Evolutionary conservation across 2,888 invertebrate species (phyloP).

Genomic region (Drosophila macrospina): DNA sequence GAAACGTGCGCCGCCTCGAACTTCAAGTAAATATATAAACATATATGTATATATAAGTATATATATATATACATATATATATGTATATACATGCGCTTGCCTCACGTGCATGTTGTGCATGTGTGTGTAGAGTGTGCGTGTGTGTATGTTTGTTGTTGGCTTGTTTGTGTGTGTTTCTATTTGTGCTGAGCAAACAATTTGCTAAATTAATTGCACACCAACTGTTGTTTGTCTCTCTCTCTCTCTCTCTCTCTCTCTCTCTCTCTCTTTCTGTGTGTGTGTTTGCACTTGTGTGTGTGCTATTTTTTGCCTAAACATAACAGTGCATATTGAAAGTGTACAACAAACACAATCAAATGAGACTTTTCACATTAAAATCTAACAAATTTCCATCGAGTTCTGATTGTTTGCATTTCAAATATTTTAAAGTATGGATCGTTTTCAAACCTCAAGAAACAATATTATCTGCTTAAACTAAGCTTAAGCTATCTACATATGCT

Average conservation of each 20-base stretch:
- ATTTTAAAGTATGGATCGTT: not conserved
- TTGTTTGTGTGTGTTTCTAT: constrained; percentile 41
- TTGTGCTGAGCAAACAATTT: constrained; percentile 76
- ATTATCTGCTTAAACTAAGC: not conserved
- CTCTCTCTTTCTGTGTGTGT: no score
- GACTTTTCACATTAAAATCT: not conserved
- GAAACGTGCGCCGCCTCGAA: constrained; percentile 38
- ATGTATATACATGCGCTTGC: constrained; percentile 37
- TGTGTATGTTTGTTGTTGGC: constrained; percentile 33
- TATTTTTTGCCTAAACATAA: constrained; percentile 44
- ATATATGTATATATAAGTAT: constrained; percentile 5
- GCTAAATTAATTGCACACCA: constrained; percentile 82
- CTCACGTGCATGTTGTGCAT: constrained; percentile 20
- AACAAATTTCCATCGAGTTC: not conserved
- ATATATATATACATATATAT: constrained; percentile 5
- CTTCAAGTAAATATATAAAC: constrained; percentile 46
- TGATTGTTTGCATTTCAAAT: not conserved
- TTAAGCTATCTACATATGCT: not conserved
- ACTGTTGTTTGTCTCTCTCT: constrained; percentile 67
- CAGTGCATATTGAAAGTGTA: constrained; percentile 44
- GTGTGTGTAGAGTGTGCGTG: constrained; percentile 9
- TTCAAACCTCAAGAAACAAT: not conserved
- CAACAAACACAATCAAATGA: constrained; percentile 19
- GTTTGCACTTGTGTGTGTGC: constrained; percentile 16
- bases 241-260: no score